phyloP scores from a whole-genome alignment of 2,113 vertebrate species.

The Nycticryphes semicollaris region DNA sequence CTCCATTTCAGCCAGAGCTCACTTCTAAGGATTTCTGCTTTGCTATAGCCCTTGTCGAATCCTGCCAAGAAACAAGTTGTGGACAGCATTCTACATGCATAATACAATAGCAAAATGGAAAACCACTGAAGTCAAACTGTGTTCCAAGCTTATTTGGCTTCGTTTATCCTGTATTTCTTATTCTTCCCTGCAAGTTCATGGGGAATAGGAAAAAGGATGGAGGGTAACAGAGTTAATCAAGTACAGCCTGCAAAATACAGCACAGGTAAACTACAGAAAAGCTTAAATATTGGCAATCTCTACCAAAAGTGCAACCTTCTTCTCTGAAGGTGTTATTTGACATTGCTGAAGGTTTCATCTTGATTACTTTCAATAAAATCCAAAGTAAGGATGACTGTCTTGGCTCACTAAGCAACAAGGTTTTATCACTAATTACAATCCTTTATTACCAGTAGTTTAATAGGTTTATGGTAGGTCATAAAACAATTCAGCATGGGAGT shows the following conservation, averaged over 20 bases:
- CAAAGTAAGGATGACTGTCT: constrained; percentile 85
- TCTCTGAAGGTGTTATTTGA: constrained; percentile 68
- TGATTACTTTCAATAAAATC: constrained; percentile 82
- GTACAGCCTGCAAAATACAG: not conserved
- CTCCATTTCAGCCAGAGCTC: not conserved
- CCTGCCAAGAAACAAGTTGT: not conserved
- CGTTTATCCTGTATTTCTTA: not conserved
- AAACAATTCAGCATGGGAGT: constrained; percentile 88
- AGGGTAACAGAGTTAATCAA: not conserved
- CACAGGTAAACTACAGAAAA: not conserved
- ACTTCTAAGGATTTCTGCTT: not conserved
- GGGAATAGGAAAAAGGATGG: not conserved
- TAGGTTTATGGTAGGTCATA: constrained; percentile 92
- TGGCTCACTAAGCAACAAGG: constrained; percentile 92
- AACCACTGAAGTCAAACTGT: not conserved
- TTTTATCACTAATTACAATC: constrained; percentile 93
- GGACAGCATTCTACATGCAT: not conserved
- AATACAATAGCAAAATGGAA: constrained; percentile 28
- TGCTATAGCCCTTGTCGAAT: not conserved
- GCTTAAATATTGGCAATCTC: not conserved
- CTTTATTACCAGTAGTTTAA: constrained; percentile 93
- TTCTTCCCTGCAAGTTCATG: not conserved
- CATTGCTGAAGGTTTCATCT: constrained; percentile 83
- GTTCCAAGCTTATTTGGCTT: not conserved
- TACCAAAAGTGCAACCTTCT: constrained; percentile 3